phyloP scores from a whole-genome alignment of 2,113 vertebrate species.

The Poeciliopsis occidentalis region DNA sequence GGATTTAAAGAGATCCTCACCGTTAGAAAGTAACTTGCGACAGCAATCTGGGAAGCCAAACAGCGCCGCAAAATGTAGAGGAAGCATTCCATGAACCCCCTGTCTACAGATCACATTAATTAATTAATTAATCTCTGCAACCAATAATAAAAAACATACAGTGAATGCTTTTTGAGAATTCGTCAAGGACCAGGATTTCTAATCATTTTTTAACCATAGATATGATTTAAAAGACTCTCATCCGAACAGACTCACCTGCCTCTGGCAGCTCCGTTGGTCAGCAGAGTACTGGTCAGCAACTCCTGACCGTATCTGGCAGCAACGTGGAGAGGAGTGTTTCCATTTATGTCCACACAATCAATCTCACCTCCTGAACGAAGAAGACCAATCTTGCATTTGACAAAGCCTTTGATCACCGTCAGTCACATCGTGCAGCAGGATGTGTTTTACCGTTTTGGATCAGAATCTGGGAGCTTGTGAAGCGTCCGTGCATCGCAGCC shows the following conservation, averaged over 20 bases:
- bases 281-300: constrained; percentile 93
- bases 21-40: constrained; percentile 94
- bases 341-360: constrained; percentile 89
- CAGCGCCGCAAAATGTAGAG: constrained; percentile 92
- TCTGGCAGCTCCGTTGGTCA: constrained; percentile 94
- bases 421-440: neutral
- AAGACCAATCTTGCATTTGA: neutral
- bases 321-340: constrained; percentile 93
- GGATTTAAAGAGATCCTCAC: constrained; percentile 66
- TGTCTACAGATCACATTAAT: constrained; percentile 77
- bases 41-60: constrained; percentile 97
- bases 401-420: neutral
- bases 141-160: neutral
- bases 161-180: neutral
- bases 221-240: neutral
- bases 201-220: neutral
- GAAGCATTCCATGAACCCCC: constrained; percentile 93
- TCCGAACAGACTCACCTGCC: constrained; percentile 79
- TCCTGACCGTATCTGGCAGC: constrained; percentile 96
- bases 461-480: constrained; percentile 96
- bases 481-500: constrained; percentile 93
- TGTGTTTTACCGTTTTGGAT: constrained; percentile 91
- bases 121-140: no score
- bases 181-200: neutral
- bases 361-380: constrained; percentile 87